These are phyloP conservation scores for Brachypteracias leptosomus DNA, from an alignment of 2,113 vertebrate species.

Conservation along the genomic window DNA sequence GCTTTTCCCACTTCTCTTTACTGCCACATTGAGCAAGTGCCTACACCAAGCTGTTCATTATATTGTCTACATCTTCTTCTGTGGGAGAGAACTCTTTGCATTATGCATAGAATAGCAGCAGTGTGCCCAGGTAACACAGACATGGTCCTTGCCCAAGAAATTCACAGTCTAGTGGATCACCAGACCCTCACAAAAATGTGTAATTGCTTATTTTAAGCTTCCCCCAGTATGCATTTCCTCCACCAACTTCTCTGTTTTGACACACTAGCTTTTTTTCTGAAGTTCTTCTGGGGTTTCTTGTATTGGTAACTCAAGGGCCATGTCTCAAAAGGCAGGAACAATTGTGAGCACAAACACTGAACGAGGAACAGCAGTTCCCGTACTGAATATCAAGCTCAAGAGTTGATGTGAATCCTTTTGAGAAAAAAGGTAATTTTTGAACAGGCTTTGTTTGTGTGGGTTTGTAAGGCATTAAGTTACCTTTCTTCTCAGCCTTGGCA, in stretches of 20 bases:
- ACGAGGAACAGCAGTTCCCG: neutral
- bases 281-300: neutral
- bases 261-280: neutral
- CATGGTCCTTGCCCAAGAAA: neutral
- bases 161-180: neutral
- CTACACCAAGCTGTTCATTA: neutral
- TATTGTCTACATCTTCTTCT: neutral
- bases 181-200: neutral
- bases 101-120: neutral
- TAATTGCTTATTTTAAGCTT: neutral
- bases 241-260: conserved; percentile 4
- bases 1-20: neutral
- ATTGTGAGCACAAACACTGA: neutral
- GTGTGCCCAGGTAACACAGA: neutral
- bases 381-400: neutral
- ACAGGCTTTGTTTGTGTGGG: neutral
- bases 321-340: neutral
- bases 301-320: neutral
- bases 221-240: neutral
- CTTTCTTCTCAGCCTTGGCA: neutral
- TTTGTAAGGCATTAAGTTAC: neutral
- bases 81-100: neutral
- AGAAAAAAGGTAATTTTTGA: neutral
- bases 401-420: neutral
- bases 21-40: neutral